phyloP scores from a whole-genome alignment of 2,888 invertebrate genomes.

The Heteropelma amictum region DNA sequence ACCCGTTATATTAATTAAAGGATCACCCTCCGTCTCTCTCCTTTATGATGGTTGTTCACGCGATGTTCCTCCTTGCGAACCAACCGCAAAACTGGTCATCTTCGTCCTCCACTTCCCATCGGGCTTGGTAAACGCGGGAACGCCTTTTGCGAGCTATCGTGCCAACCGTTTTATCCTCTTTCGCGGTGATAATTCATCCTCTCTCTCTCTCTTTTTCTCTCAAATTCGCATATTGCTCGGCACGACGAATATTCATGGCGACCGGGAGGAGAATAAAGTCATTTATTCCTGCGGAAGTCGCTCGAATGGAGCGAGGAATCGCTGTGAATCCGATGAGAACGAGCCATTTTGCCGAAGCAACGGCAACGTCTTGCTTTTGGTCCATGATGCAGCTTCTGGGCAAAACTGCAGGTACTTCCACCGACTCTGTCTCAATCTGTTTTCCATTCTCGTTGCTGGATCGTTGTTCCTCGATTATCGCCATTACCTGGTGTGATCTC shows the following conservation, averaged over 20 bases:
- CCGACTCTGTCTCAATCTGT: constrained; percentile 25
- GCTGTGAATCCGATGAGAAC: constrained; percentile 14
- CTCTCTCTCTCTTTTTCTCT: constrained; percentile 1
- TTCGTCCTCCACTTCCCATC: constrained; percentile 1
- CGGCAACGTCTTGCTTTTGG: constrained; percentile 48
- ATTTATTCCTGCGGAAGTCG: background rate
- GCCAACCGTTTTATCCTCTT: constrained; percentile 14
- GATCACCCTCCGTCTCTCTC: constrained; percentile 40
- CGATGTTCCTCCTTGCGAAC: constrained; percentile 28
- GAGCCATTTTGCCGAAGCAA: constrained; percentile 18
- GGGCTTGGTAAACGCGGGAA: constrained; percentile 25
- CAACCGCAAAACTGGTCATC: constrained; percentile 28
- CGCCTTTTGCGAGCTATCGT: constrained; percentile 6
- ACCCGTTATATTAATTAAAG: constrained; percentile 54
- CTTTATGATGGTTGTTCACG: constrained; percentile 47
- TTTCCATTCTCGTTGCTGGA: constrained; percentile 35
- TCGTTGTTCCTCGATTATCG: constrained; percentile 67
- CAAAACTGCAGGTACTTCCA: constrained; percentile 40
- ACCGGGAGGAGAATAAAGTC: background rate
- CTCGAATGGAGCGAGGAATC: constrained; percentile 7
- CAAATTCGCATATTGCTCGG: constrained; percentile 1
- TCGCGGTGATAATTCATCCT: constrained; percentile 30
- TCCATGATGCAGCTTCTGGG: constrained; percentile 45
- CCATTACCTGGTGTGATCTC: constrained; percentile 62
- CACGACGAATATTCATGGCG: constrained; percentile 2